Conservation (phyloP, 2,888 invertebrate genomes). For the Drosophila trichaetosa region DNA sequence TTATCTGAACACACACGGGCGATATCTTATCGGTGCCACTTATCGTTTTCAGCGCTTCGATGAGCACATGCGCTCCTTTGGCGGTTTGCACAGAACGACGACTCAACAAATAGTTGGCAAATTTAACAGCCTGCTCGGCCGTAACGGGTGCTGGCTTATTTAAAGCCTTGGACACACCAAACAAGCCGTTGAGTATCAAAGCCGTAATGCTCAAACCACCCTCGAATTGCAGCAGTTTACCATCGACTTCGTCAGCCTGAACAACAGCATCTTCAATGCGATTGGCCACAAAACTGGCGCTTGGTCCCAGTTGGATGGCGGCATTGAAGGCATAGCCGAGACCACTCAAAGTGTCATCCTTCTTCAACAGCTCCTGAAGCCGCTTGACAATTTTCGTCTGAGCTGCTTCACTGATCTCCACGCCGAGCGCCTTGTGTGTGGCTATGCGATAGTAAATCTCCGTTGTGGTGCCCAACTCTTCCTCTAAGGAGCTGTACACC, state of each 20-base stretch:
- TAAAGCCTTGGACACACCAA: constrained; percentile 87
- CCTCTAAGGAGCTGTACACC: constrained; percentile 87
- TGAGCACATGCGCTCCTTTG: constrained; percentile 92
- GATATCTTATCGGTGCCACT: constrained; percentile 89
- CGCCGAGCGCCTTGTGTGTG: constrained; percentile 89
- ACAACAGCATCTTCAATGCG: constrained; percentile 96
- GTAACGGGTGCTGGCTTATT: constrained; percentile 90
- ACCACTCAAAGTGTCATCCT: constrained; percentile 92
- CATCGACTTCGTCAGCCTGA: constrained; percentile 98
- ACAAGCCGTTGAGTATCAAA: constrained; percentile 87
- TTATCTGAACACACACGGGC: constrained; percentile 93
- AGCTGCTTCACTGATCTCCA: constrained; percentile 88
- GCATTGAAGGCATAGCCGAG: constrained; percentile 94
- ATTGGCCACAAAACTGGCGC: constrained; percentile 88
- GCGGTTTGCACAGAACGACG: constrained; percentile 94
- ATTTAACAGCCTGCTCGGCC: constrained; percentile 93
- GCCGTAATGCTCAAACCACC: constrained; percentile 93
- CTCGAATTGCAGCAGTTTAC: constrained; percentile 95
- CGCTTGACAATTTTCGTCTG: constrained; percentile 90
- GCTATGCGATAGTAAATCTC: constrained; percentile 92
- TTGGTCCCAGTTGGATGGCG: constrained; percentile 89
- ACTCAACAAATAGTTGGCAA: constrained; percentile 95
- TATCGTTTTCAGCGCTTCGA: constrained; percentile 90
- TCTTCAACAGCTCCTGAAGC: constrained; percentile 91
- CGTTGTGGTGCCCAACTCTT: constrained; percentile 88